These are phyloP conservation scores for Sinohyriopsis cumingii DNA, from an alignment of 2,888 invertebrate species.

Conservation along the genomic window DNA sequence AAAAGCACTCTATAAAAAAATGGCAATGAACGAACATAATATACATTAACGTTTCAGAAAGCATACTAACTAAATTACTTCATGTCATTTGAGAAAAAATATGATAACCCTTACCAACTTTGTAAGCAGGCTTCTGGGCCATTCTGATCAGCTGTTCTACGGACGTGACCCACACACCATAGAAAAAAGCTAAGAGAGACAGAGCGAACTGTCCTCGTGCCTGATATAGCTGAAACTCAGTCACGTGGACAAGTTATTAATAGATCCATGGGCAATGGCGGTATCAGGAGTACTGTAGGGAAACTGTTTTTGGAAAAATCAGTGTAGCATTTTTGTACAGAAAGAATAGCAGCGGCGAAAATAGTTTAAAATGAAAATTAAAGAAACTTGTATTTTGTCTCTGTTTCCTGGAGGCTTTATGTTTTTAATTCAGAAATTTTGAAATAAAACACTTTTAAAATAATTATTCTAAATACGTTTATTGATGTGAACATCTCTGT, in stretches of 20 bases:
- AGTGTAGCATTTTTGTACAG: no score
- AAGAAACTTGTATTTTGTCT: no score
- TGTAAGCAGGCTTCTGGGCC: constrained; percentile 56
- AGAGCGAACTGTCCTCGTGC: constrained; percentile 2
- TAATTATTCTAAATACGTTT: no score
- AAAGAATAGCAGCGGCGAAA: no score
- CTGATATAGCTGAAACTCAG: constrained; percentile 5
- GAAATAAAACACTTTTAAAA: no score
- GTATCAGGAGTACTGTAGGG: no score
- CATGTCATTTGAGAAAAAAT: neutral
- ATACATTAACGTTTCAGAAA: neutral
- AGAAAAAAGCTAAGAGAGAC: constrained; percentile 17
- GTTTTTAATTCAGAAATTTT: no score
- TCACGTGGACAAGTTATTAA: constrained; percentile 14
- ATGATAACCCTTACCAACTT: constrained; percentile 57
- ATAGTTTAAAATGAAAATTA: no score
- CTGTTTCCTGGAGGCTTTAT: no score
- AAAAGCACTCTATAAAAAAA: neutral
- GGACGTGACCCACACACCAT: neutral
- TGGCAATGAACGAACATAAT: neutral
- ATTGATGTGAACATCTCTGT: no score
- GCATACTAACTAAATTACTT: neutral
- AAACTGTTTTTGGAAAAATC: no score
- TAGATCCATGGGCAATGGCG: no score
- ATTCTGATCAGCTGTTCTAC: constrained; percentile 19